phyloP scores from a whole-genome alignment of 2,797 vertebrate genomes.

The Notolepis coatsorum region DNA sequence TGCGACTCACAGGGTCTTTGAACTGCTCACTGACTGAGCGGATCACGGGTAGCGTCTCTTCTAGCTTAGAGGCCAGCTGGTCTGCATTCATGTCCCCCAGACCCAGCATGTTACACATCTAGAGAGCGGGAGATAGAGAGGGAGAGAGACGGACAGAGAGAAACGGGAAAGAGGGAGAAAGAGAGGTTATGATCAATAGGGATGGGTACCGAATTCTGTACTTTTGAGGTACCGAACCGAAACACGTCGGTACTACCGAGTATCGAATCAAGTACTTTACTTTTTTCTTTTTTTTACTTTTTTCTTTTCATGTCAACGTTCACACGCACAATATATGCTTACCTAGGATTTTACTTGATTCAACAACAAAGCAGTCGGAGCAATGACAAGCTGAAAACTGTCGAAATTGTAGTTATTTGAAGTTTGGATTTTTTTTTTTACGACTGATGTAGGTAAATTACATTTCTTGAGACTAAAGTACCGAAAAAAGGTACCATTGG shows the following conservation, averaged over 20 bases:
- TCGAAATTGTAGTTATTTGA: too few species aligned
- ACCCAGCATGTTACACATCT: slow-evolving; percentile 99
- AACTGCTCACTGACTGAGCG: slow-evolving; percentile 97
- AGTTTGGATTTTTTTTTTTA: too few species aligned
- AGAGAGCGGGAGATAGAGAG: background rate
- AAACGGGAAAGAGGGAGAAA: background rate
- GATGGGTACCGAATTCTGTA: background rate
- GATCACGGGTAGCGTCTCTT: slow-evolving; percentile 95
- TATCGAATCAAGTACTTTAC: background rate
- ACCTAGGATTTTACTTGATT: too few species aligned
- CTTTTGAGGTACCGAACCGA: background rate
- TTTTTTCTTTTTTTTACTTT: background rate
- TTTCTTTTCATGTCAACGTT: too few species aligned
- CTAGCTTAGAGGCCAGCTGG: slow-evolving; percentile 94
- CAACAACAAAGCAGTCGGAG: too few species aligned
- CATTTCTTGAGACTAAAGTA: too few species aligned
- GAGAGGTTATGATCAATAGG: background rate
- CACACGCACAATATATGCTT: too few species aligned
- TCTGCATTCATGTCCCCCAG: slow-evolving; percentile 97
- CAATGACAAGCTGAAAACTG: too few species aligned
- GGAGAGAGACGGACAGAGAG: background rate
- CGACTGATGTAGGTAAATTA: too few species aligned
- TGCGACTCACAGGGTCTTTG: slow-evolving; percentile 91
- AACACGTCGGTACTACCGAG: too few species aligned
- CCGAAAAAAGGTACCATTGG: too few species aligned